These are phyloP conservation scores for Chaetoderma sp. DNA, from an alignment of 2,888 invertebrate genomes.

Conservation along the genomic window DNA sequence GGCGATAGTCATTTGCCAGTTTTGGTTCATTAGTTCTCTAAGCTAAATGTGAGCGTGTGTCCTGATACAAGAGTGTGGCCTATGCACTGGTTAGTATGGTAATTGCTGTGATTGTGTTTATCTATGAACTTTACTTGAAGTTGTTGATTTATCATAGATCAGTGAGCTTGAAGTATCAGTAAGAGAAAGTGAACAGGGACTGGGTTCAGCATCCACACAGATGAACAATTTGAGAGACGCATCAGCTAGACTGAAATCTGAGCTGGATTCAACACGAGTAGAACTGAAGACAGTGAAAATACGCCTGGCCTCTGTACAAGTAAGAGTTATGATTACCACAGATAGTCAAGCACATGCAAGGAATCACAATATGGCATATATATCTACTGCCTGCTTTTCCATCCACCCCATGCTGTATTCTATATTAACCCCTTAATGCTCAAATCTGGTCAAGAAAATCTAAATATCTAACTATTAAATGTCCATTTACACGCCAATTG, in stretches of 20 bases:
- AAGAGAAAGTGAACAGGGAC: conserved; percentile 58
- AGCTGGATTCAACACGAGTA: conserved; percentile 56
- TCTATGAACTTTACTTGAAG: too few relatives aligned
- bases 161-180: conserved; percentile 52
- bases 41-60: too few relatives aligned
- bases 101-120: too few relatives aligned
- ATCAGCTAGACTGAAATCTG: conserved; percentile 49
- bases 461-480: too few relatives aligned
- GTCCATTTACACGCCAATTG: too few relatives aligned
- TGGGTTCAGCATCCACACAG: conserved; percentile 59
- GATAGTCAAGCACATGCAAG: neutral
- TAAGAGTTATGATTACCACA: conserved; percentile 28
- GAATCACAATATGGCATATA: neutral
- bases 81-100: too few relatives aligned
- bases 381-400: too few relatives aligned
- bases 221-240: conserved; percentile 57
- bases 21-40: too few relatives aligned
- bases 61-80: too few relatives aligned
- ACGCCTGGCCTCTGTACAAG: conserved; percentile 51
- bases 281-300: conserved; percentile 53
- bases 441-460: too few relatives aligned
- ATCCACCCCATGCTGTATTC: neutral
- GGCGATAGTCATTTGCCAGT: too few relatives aligned
- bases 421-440: too few relatives aligned
- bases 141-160: conserved; percentile 45